Base-by-base conservation (phyloP, 1,140 invertebrate species). In the Eulimnadia texana region DNA sequence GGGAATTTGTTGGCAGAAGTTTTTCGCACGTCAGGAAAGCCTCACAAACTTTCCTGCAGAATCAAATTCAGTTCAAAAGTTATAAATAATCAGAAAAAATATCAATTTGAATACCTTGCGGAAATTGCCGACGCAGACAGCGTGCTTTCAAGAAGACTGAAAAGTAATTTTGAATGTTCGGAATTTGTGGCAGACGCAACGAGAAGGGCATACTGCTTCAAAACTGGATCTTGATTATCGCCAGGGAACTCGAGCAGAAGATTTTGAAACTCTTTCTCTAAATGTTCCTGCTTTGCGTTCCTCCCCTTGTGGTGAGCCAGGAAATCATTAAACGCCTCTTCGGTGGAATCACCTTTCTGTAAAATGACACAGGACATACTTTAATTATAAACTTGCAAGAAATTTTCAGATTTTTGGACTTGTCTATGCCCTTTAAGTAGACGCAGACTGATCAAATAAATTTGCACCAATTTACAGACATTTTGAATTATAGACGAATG, bases 251-350 rank as follows among this genome's bases (percentile, higher is more conserved):
- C 72, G 16, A 70, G 67, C 66, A 83, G 76, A 3, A 75, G 73
- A 52, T 66, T 67, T 57, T 70, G 70, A 13, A 78, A 64, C 65
- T 83, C 82, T 65, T 83, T 79, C 66, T 84, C 79, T 73, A 83
- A 84, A 67, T 72, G 68, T 50, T 77, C 70, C 28, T 82, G 74
- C 68, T 83, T 85, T 63, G 83, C 80, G 66, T 75, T 76, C 51
- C 76, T 76, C 47, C 82, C 80, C 27, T 79, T 73, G 64, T 83
- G 81, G 66, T 89, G 83, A 0, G 88, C 82, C 33, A 92, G 76
- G 68, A 87, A 88, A 67, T 84, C 87, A 71, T 85, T 86, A 67
- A 93, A 93, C 0, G 86, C 86, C 73, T 90, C 88, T 69, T 92
- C 88, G 50, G 92, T 83, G 1, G 81, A 77, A 70, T 92, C 87